phyloP scores from a whole-genome alignment of 2,888 invertebrate genomes.

The Philhelius pedissequus region DNA sequence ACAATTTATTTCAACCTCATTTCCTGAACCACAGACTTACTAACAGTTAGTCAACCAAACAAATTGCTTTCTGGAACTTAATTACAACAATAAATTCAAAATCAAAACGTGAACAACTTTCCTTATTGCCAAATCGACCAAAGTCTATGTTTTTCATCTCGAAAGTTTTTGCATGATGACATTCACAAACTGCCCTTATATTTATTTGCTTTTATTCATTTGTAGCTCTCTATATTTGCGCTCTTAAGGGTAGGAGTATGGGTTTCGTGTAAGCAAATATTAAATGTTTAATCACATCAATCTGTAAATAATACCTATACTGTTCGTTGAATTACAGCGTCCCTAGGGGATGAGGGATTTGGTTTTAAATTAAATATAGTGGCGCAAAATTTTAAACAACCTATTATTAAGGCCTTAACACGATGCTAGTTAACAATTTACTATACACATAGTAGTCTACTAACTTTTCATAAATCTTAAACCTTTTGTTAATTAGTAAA shows the following conservation, averaged over 20 bases:
- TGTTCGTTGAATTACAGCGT: too few relatives aligned
- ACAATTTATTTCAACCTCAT: neutral
- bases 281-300: neutral
- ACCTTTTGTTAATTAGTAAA: too few relatives aligned
- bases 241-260: neutral
- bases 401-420: too few relatives aligned
- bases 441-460: too few relatives aligned
- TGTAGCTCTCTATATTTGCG: neutral
- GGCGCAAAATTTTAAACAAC: too few relatives aligned
- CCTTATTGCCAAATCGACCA: constrained; percentile 10
- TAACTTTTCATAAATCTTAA: too few relatives aligned
- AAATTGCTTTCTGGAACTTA: neutral
- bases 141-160: neutral
- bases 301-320: neutral
- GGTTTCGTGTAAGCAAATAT: neutral
- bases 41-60: neutral
- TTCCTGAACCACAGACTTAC: neutral
- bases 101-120: constrained; percentile 3
- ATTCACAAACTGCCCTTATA: constrained; percentile 1
- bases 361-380: too few relatives aligned
- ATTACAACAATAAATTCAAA: constrained; percentile 6
- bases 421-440: too few relatives aligned
- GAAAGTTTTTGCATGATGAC: constrained; percentile 9
- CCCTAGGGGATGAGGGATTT: too few relatives aligned
- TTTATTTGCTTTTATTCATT: neutral